Conservation (phyloP, 2,113 vertebrate species). For the Antechinus flavipes region DNA sequence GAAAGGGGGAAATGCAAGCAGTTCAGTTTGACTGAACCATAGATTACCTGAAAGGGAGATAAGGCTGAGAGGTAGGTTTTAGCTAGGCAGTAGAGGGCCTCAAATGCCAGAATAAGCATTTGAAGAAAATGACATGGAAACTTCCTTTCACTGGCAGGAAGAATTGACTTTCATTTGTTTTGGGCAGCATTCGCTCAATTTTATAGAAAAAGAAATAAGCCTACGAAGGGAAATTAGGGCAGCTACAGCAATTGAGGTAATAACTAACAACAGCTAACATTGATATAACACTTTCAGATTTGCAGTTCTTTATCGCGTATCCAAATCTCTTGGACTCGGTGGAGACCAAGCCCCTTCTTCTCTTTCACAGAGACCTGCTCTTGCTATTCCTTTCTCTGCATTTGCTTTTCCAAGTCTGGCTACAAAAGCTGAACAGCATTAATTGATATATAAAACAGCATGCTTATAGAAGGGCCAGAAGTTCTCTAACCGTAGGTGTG, state of each 20-base stretch:
- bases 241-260: not conserved
- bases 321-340: not conserved
- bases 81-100: not conserved
- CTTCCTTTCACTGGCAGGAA: not conserved
- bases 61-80: not conserved
- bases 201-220: not conserved
- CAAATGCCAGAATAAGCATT: not conserved
- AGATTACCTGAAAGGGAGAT: not conserved
- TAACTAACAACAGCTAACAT: not conserved
- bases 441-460: not conserved
- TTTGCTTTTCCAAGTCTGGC: not conserved
- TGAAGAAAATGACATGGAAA: constrained; percentile 21
- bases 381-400: not conserved
- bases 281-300: not conserved
- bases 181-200: not conserved
- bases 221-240: not conserved
- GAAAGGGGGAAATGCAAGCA: not conserved
- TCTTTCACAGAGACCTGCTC: not conserved
- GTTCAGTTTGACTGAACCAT: not conserved
- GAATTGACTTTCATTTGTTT: not conserved
- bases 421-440: not conserved
- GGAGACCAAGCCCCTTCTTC: not conserved
- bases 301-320: not conserved
- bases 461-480: not conserved
- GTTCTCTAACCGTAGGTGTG: not conserved